phyloP scores from a whole-genome alignment of 2,888 invertebrate genomes.

The Limnephilus lunatus region DNA sequence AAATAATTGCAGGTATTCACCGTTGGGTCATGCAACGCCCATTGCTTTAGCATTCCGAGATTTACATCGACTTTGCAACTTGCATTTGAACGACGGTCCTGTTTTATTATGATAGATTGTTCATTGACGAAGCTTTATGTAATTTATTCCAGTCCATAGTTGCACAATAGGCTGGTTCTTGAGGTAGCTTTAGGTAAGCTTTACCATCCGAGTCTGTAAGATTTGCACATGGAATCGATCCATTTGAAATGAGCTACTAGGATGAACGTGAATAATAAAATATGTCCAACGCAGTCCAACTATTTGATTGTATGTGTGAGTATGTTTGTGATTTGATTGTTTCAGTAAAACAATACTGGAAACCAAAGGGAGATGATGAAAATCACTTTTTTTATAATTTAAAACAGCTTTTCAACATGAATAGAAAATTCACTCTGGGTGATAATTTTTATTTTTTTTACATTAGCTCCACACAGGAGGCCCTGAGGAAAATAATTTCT shows the following conservation, averaged over 20 bases:
- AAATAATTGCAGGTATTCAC: background rate
- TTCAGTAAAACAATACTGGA: too few species aligned
- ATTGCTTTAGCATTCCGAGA: background rate
- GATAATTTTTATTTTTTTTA: too few species aligned
- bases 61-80: background rate
- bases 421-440: too few species aligned
- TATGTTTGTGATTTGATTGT: too few species aligned
- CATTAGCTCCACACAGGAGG: too few species aligned
- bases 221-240: background rate
- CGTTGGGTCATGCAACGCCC: background rate
- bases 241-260: background rate
- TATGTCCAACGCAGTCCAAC: too few species aligned
- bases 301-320: too few species aligned
- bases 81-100: background rate
- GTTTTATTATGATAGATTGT: background rate
- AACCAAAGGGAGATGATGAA: too few species aligned
- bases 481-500: too few species aligned
- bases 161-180: background rate
- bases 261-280: background rate
- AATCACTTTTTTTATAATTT: too few species aligned
- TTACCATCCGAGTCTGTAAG: background rate
- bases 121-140: background rate
- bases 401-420: too few species aligned
- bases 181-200: background rate
- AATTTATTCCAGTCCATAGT: background rate